Conservation (phyloP, 2,113 vertebrate genomes). For the Helogale parvula region DNA sequence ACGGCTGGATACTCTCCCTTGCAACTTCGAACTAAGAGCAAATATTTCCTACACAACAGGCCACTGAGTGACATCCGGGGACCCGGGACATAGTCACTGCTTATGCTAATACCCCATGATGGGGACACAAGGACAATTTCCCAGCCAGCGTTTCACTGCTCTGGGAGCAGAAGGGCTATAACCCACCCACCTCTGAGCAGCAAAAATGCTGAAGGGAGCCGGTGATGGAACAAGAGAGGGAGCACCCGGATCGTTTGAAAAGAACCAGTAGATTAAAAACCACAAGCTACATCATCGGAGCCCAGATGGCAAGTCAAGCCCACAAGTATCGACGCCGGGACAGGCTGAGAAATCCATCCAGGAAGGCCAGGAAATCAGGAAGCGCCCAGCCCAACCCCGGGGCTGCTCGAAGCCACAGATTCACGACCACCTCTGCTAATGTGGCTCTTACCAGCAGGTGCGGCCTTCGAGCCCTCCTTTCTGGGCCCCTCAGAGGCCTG, state of each 20-base stretch:
- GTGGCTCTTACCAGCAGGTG: slow-evolving; percentile 26
- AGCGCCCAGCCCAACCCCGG: rapidly evolving
- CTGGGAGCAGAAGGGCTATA: rapidly evolving
- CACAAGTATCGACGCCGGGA: background rate
- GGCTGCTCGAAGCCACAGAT: background rate
- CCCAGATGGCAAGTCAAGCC: background rate
- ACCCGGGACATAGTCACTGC: background rate
- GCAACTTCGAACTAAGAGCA: background rate
- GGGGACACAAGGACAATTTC: background rate
- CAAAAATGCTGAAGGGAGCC: background rate
- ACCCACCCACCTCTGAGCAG: background rate
- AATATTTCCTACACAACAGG: background rate
- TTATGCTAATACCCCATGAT: background rate
- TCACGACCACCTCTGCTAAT: background rate
- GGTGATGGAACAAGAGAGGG: rapidly evolving
- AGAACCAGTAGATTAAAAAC: slow-evolving; percentile 45
- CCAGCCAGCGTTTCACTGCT: rapidly evolving
- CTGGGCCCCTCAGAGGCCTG: background rate
- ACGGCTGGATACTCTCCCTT: rapidly evolving
- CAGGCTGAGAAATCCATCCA: background rate
- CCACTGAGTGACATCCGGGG: background rate
- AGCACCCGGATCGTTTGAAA: background rate
- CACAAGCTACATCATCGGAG: background rate
- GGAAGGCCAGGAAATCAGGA: slow-evolving; percentile 41
- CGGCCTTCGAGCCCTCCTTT: background rate